These are phyloP conservation scores for Ichneumoninae sp. DNA, from an alignment of 2,888 invertebrate genomes.

Conservation along the genomic window DNA sequence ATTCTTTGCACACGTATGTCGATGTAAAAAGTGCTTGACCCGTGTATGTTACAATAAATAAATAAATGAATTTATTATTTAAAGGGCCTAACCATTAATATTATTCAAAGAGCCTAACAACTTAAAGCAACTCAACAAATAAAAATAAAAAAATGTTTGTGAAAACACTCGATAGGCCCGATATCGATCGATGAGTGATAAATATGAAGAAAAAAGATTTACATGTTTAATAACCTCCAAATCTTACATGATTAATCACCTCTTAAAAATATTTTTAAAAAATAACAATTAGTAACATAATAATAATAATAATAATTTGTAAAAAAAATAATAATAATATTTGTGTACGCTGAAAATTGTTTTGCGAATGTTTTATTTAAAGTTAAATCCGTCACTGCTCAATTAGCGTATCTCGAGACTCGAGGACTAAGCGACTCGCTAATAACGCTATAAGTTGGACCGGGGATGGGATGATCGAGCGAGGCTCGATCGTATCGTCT, in stretches of 20 bases:
- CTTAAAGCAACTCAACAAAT: background rate
- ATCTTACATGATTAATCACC: too few relatives aligned
- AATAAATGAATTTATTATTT: too few relatives aligned
- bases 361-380: background rate
- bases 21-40: too few relatives aligned
- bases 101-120: background rate
- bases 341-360: slow-evolving; percentile 45
- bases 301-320: too few relatives aligned
- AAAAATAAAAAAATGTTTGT: background rate
- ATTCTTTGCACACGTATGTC: too few relatives aligned
- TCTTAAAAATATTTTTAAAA: too few relatives aligned
- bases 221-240: too few relatives aligned
- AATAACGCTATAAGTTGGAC: slow-evolving; percentile 66
- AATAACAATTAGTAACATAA: too few relatives aligned
- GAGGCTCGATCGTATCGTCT: slow-evolving; percentile 76
- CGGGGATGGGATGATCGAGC: slow-evolving; percentile 82
- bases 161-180: slow-evolving; percentile 75
- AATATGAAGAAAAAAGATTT: too few relatives aligned
- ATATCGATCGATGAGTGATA: background rate
- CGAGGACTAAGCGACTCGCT: slow-evolving; percentile 45
- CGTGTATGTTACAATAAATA: too few relatives aligned
- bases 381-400: slow-evolving; percentile 51
- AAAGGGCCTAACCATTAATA: too few relatives aligned
- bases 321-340: too few relatives aligned
- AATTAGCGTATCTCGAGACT: slow-evolving; percentile 72